Evolutionary conservation across 2,888 invertebrate genomes (phyloP).

Genomic region (Drosophila nr. perissopoda): DNA sequence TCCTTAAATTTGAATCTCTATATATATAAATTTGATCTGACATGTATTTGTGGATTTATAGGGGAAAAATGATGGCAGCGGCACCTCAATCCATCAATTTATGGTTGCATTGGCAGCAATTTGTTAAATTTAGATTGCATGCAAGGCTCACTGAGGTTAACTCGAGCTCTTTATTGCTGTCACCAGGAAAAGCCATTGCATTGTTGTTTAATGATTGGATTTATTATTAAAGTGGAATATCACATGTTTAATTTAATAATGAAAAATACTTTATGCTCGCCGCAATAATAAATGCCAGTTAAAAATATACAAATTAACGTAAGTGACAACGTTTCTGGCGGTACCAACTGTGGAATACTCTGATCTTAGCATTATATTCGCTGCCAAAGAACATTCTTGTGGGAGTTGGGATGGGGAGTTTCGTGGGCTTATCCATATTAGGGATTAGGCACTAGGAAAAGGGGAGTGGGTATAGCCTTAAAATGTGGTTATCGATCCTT

Average conservation of each 20-base stretch:
- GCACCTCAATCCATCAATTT: conserved; percentile 1
- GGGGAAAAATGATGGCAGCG: neutral
- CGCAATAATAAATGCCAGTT: conserved; percentile 20
- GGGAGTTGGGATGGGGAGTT: neutral
- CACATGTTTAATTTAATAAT: conserved; percentile 64
- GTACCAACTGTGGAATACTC: neutral
- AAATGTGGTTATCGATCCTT: neutral
- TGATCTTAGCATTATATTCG: neutral
- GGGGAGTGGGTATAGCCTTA: neutral
- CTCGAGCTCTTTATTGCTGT: conserved; percentile 6
- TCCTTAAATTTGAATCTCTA: neutral
- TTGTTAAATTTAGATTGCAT: conserved; percentile 12
- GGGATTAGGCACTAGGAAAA: neutral
- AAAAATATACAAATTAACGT: neutral
- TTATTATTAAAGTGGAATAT: conserved; percentile 40
- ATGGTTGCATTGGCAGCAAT: neutral
- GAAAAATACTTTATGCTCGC: conserved; percentile 40
- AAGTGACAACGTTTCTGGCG: neutral
- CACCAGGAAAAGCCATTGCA: conserved; percentile 2
- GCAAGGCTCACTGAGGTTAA: conserved; percentile 16
- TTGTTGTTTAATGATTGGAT: conserved; percentile 33
- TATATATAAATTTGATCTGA: neutral
- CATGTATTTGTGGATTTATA: neutral
- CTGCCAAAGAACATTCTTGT: neutral
- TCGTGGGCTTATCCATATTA: neutral